Conservation (phyloP, 2,888 invertebrate species). For the Zygaena filipendulae region DNA sequence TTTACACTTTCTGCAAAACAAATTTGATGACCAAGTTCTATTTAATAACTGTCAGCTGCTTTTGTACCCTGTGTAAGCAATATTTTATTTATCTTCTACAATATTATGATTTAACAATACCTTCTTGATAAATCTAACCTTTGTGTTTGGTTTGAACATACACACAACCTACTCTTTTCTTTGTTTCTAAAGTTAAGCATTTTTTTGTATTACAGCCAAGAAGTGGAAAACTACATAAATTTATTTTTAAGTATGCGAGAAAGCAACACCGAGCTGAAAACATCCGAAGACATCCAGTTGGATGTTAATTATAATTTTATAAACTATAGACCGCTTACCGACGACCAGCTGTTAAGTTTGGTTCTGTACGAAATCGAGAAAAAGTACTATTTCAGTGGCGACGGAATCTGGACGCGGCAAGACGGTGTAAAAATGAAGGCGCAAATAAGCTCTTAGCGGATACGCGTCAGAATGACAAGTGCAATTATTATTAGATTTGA, state of each 20-base stretch:
- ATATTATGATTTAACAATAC: no score
- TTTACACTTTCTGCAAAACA: constrained; percentile 60
- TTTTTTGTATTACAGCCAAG: constrained; percentile 25
- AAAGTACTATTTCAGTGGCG: constrained; percentile 78
- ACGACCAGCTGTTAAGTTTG: constrained; percentile 70
- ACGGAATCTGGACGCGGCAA: constrained; percentile 72
- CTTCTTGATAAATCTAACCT: no score
- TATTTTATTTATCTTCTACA: constrained; percentile 14
- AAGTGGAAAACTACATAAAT: constrained; percentile 34
- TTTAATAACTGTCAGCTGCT: constrained; percentile 71
- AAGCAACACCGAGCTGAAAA: constrained; percentile 13
- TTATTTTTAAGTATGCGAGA: constrained; percentile 25
- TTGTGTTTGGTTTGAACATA: no score
- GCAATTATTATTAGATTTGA: no score
- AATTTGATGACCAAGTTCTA: constrained; percentile 66
- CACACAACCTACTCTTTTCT: constrained; percentile 4
- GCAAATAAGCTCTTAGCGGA: constrained; percentile 2
- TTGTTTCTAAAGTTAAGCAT: constrained; percentile 1
- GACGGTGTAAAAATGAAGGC: constrained; percentile 18
- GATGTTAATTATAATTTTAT: constrained; percentile 29
- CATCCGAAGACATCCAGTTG: constrained; percentile 13
- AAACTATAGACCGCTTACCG: constrained; percentile 34
- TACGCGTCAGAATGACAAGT: no score
- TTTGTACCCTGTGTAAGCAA: constrained; percentile 77
- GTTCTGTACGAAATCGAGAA: constrained; percentile 78